Evolutionary conservation across 30 jellyfish, hydroid and myxozoan species (phyloP).

Genomic region (Turritopsis rubra): DNA sequence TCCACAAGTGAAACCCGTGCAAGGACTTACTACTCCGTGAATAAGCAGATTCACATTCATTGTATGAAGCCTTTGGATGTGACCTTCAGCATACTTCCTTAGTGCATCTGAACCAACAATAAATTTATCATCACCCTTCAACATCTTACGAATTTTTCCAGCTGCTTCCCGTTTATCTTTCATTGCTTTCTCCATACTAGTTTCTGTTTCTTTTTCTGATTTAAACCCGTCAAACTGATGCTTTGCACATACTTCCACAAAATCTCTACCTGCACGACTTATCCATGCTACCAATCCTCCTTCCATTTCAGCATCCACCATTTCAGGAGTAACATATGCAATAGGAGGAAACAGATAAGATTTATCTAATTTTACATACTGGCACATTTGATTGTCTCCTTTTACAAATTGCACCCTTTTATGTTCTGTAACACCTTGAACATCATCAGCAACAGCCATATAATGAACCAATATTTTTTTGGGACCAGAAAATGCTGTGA

Average conservation of each 20-base stretch:
- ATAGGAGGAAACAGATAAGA: neutral
- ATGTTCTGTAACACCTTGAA: neutral
- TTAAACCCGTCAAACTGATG: neutral
- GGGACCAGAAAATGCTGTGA: conserved; percentile 2
- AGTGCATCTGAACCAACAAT: neutral
- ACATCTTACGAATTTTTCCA: neutral
- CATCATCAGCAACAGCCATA: conserved; percentile 15
- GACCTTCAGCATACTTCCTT: neutral
- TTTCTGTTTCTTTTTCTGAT: neutral
- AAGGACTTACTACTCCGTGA: conserved; percentile 19
- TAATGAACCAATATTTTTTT: neutral
- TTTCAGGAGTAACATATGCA: conserved; percentile 19
- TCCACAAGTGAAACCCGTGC: conserved; percentile 9
- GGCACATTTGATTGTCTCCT: neutral
- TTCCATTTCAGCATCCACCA: neutral
- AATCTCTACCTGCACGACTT: neutral
- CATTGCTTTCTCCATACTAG: neutral
- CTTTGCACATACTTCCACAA: conserved; percentile 11
- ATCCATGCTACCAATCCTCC: conserved; percentile 18
- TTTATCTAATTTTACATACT: neutral
- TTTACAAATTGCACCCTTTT: neutral
- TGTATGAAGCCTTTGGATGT: neutral
- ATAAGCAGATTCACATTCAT: conserved; percentile 17
- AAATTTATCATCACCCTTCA: neutral
- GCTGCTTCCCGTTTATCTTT: neutral